Percentiles rank a stretch among this genome's conserved stretches.
Evolutionary conservation across 2,797 vertebrate genomes (phyloP).

Genomic region (Mus spretus): DNA sequence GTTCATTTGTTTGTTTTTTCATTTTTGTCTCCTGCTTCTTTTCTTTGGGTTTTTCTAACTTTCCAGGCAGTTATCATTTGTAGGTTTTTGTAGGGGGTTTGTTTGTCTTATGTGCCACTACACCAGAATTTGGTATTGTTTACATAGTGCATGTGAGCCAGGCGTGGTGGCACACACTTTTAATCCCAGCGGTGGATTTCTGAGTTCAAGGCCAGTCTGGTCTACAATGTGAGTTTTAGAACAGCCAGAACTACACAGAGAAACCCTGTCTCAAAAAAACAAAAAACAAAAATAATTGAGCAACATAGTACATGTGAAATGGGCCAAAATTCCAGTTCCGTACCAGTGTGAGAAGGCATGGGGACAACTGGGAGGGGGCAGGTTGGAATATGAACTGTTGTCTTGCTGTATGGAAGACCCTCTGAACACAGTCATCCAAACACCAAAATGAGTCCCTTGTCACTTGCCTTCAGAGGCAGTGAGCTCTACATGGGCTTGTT

Average conservation of each 20-base stretch:
- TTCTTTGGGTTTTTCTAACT: slow-evolving; percentile 43
- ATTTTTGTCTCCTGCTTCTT: background rate
- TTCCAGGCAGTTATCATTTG: background rate
- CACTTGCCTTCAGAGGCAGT: background rate
- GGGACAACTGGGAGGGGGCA: background rate
- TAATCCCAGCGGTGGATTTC: too few relatives aligned
- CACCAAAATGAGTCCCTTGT: background rate
- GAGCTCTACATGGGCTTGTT: background rate
- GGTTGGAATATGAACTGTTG: background rate
- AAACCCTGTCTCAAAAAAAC: too few relatives aligned
- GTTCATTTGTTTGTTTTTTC: too few relatives aligned
- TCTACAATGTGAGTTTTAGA: too few relatives aligned
- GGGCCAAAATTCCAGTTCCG: slow-evolving; percentile 11
- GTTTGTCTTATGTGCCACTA: slow-evolving; percentile 34
- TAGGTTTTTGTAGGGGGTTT: background rate
- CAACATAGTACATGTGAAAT: background rate
- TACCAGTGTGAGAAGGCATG: background rate
- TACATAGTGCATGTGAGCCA: background rate
- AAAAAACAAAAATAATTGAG: too few relatives aligned
- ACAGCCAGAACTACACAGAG: too few relatives aligned
- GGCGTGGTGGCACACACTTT: too few relatives aligned
- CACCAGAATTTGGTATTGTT: background rate
- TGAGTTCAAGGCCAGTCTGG: too few relatives aligned
- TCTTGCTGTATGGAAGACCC: background rate
- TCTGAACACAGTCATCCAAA: background rate